phyloP scores from a whole-genome alignment of 2,888 invertebrate genomes.

The Carpatolechia fugitivella region DNA sequence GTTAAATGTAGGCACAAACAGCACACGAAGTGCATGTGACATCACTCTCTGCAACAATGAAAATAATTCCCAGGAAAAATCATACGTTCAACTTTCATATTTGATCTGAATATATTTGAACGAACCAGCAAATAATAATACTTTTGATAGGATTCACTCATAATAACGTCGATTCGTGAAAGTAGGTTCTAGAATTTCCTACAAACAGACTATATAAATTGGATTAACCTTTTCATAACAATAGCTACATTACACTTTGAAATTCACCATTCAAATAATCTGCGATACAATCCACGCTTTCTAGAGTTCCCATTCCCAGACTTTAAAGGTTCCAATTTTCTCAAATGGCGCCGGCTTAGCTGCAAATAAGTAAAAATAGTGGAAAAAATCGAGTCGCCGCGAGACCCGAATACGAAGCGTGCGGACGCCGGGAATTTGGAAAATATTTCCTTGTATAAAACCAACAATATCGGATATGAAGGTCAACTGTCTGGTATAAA shows the following conservation, averaged over 20 bases:
- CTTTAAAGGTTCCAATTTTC: conserved; percentile 51
- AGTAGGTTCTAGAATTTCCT: not conserved
- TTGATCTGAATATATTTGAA: too few relatives aligned
- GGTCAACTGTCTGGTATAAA: conserved; percentile 73
- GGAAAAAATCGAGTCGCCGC: conserved; percentile 35
- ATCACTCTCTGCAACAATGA: not conserved
- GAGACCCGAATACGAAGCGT: conserved; percentile 43
- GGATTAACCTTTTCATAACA: conserved; percentile 8
- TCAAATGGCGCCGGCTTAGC: conserved; percentile 43
- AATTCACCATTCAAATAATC: conserved; percentile 12
- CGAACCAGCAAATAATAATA: not conserved
- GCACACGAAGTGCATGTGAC: not conserved
- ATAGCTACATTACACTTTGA: conserved; percentile 2
- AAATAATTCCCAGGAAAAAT: not conserved
- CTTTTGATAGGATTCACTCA: conserved; percentile 10
- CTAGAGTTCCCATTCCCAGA: conserved; percentile 32
- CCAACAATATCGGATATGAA: conserved; percentile 74
- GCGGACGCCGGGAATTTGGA: conserved; percentile 48
- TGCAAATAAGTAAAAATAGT: conserved; percentile 52
- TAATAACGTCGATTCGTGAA: conserved; percentile 4
- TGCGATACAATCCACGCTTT: conserved; percentile 9
- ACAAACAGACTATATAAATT: conserved; percentile 3
- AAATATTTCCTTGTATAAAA: conserved; percentile 64
- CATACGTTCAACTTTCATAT: too few relatives aligned
- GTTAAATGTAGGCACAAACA: not conserved